Percentiles rank a stretch among this genome's conserved stretches.
Evolutionary conservation across 2,797 vertebrate species (phyloP).

Genomic region (Onychomys leucogaster): DNA sequence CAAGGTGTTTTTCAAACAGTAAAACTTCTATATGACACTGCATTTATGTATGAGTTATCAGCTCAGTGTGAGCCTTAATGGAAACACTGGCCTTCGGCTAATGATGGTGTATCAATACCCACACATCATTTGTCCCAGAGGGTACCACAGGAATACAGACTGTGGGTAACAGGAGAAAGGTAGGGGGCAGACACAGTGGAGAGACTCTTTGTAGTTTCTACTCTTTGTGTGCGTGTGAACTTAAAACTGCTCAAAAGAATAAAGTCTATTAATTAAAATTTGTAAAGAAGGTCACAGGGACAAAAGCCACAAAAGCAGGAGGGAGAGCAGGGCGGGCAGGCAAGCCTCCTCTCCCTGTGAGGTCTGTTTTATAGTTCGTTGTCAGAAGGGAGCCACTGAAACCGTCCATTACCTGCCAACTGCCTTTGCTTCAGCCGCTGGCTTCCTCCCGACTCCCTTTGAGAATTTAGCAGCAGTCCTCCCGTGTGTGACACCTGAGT

Average conservation of each 20-base stretch:
- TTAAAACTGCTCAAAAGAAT: not conserved
- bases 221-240: not conserved
- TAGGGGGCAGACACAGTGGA: fast-evolving
- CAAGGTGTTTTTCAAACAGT: not conserved
- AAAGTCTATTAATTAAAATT: not conserved
- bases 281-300: not conserved
- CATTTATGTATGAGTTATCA: not conserved
- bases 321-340: not conserved
- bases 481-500: not conserved
- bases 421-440: not conserved
- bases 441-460: not conserved
- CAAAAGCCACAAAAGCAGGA: not conserved
- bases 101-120: fast-evolving
- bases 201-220: not conserved
- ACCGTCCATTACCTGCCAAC: not conserved
- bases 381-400: not conserved
- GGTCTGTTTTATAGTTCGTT: not conserved
- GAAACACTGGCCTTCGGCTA: not conserved
- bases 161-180: not conserved
- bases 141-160: not conserved
- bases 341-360: no score
- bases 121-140: not conserved
- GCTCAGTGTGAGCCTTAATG: not conserved
- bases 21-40: not conserved
- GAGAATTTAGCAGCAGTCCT: not conserved